Evolutionary conservation across 2,888 invertebrate genomes (phyloP).

Genomic region (Bembecia ichneumoniformis): DNA sequence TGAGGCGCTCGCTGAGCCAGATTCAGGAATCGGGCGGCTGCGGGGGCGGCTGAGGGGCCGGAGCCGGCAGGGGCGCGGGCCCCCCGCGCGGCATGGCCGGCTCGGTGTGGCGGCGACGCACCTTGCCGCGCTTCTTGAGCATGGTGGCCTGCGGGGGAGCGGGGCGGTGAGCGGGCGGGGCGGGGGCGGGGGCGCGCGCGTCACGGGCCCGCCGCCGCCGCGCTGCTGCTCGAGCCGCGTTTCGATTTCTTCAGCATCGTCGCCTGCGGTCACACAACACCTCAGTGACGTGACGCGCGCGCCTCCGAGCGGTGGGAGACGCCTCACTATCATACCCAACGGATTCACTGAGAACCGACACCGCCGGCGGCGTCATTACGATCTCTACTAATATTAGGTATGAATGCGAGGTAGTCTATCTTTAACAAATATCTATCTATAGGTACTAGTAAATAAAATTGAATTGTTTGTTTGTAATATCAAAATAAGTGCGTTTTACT

Average conservation of each 20-base stretch:
- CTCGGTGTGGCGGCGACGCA: slow-evolving; percentile 96
- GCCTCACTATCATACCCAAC: not conserved
- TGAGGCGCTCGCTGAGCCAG: slow-evolving; percentile 81
- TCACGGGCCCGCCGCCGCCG: slow-evolving; percentile 73
- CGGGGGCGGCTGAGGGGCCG: slow-evolving; percentile 44
- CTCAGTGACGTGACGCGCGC: slow-evolving; percentile 15
- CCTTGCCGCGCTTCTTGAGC: slow-evolving; percentile 98
- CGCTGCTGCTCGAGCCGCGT: slow-evolving; percentile 89
- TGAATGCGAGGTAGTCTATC: too few relatives aligned
- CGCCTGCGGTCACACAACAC: slow-evolving; percentile 80
- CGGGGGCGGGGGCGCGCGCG: slow-evolving; percentile 21
- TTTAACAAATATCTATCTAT: too few relatives aligned
- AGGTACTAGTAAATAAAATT: too few relatives aligned
- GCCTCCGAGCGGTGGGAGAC: slow-evolving; percentile 22
- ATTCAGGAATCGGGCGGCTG: slow-evolving; percentile 75
- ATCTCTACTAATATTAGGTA: too few relatives aligned
- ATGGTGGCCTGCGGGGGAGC: slow-evolving; percentile 91
- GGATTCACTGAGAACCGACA: not conserved
- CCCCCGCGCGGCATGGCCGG: slow-evolving; percentile 76
- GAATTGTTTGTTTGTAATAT: too few relatives aligned
- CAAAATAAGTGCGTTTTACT: too few relatives aligned
- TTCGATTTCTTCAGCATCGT: slow-evolving; percentile 99
- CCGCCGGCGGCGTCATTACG: too few relatives aligned
- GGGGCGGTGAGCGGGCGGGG: slow-evolving; percentile 10
- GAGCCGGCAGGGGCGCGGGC: slow-evolving; percentile 48